phyloP scores from a whole-genome alignment of 2,888 invertebrate genomes.

The Aproaerema taeniolella region DNA sequence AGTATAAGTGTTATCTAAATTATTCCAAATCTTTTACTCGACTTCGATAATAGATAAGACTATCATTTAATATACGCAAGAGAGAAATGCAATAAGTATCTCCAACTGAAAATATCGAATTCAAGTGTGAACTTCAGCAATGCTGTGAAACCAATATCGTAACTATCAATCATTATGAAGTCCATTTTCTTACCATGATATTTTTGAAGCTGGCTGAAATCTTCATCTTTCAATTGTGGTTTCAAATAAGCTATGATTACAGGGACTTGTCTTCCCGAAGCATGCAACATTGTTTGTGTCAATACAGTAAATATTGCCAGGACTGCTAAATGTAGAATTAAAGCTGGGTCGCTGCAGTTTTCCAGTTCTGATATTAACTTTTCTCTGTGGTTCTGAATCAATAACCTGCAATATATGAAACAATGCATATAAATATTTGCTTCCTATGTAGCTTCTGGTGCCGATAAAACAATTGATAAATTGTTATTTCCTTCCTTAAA shows the following conservation, averaged over 20 bases:
- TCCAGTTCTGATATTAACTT: conserved; percentile 88
- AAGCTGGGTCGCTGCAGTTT: conserved; percentile 84
- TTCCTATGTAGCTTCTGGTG: no score
- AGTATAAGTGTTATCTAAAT: no score
- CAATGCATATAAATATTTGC: background rate
- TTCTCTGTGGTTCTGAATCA: conserved; percentile 88
- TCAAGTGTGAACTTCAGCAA: no score
- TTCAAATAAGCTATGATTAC: conserved; percentile 85
- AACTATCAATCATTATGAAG: no score
- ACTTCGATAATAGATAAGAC: no score
- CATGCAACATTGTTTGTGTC: conserved; percentile 91
- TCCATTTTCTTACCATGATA: conserved; percentile 84
- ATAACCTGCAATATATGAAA: conserved; percentile 68
- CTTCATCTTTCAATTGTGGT: conserved; percentile 80
- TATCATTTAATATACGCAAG: no score
- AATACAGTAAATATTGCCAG: conserved; percentile 88
- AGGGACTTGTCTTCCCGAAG: conserved; percentile 95
- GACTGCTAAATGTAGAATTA: conserved; percentile 86
- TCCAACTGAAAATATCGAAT: no score
- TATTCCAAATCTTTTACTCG: no score
- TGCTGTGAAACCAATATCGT: no score
- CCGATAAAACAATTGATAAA: background rate
- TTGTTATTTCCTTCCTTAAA: background rate
- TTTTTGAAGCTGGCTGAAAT: conserved; percentile 79
- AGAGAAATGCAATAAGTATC: no score